Evolutionary conservation across 2,113 vertebrate species (phyloP), one percentile per base, ranked within the genome.

Genomic region (Tamias sibiricus): DNA sequence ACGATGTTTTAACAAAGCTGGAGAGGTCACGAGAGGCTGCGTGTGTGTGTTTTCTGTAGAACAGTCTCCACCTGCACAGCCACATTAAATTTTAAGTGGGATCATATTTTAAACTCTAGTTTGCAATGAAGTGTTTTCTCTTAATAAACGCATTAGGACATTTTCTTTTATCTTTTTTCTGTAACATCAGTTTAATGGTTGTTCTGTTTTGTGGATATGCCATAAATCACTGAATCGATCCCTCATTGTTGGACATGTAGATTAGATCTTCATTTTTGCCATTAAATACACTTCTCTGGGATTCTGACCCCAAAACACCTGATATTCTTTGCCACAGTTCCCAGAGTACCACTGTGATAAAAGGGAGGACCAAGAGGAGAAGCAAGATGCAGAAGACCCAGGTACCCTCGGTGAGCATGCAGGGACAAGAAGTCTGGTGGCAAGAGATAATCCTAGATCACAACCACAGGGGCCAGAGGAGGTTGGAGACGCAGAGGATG

Each of bases 341-440:
- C 75, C 22, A 54, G 77, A 54, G n/a, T 32, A 32, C 81, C 28
- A 24, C 0, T 7, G 16, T 2, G 26, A 54, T n/a, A 59, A 49
- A 35, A 40, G 54, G 12, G 54, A 14, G 24, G 42, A 26, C 4
- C 24, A 5, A 10, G 40, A 62, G 42, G 54, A 2, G 0, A 13
- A 17, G 30, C 2, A 20, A 57, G 26, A 11, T 0, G 0, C 13
- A 49, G 13, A 62, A 8, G 13, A 44, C 68, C 44, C 1, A 0
- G 30, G 1, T 3, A 8, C 2, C 42, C 42, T 54, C 30, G 1
- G 24, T 11, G 22, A 1, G 11, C 2, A 3, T 44, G n/a, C 12
- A 4, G 80, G 42, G 49, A 66, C 30, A 6, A 28, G 12, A 54
- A 30, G 54, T 42, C 69, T 8, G 32, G 49, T 0, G 35, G 37